Conservation (phyloP, 1,140 invertebrate genomes). For the Caenorhabditis latens region DNA sequence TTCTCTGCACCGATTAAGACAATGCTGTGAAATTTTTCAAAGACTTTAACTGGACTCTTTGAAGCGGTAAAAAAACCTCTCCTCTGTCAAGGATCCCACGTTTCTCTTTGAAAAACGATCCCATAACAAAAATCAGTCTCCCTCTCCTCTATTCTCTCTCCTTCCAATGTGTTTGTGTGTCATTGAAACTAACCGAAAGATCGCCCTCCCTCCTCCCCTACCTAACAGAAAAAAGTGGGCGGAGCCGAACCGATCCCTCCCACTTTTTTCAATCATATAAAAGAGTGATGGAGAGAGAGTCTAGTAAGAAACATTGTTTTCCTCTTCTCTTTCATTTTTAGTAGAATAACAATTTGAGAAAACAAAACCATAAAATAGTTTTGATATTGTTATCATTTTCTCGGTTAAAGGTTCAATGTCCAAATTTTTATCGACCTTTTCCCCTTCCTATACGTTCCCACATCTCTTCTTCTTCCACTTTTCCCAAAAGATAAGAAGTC, state of each 20-base stretch:
- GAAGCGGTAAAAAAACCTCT: too few relatives aligned
- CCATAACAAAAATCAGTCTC: not conserved
- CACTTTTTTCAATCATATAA: constrained; percentile 15
- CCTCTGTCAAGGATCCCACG: not conserved
- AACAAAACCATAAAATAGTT: too few relatives aligned
- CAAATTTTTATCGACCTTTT: not conserved
- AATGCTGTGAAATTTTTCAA: too few relatives aligned
- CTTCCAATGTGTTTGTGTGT: not conserved
- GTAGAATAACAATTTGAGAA: too few relatives aligned
- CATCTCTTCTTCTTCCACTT: not conserved
- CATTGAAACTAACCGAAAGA: constrained; percentile 16
- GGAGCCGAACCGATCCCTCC: constrained; percentile 1
- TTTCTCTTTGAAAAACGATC: not conserved
- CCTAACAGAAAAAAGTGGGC: not conserved
- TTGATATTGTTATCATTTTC: not conserved
- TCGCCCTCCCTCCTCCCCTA: not conserved
- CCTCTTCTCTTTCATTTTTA: too few relatives aligned
- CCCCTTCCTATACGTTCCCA: not conserved
- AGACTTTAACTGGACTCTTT: too few relatives aligned
- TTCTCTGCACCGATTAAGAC: too few relatives aligned
- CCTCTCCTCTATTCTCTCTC: not conserved
- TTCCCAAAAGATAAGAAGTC: not conserved
- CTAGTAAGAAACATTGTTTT: not conserved
- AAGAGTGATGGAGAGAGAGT: not conserved
- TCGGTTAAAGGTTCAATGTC: not conserved